A percentile compares a stretch with the other conserved stretches of the same genome.
phyloP scores from a whole-genome alignment of 2,888 invertebrate genomes.

The Hyposoter didymator region DNA sequence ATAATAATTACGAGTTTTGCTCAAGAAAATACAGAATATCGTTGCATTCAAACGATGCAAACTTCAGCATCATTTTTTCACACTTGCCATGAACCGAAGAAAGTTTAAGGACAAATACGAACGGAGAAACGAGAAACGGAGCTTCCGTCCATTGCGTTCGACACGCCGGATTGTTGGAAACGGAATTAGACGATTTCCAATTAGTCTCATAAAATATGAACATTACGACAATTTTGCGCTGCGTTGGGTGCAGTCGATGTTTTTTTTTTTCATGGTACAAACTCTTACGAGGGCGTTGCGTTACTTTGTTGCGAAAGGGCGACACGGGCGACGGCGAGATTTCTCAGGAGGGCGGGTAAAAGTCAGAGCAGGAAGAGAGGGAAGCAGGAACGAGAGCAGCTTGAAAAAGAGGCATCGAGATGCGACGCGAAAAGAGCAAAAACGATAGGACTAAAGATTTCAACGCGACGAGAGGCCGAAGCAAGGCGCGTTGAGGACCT shows the following conservation, averaged over 20 bases:
- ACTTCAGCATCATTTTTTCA: too few relatives aligned
- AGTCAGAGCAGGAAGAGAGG: slow-evolving; percentile 10
- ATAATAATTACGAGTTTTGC: too few relatives aligned
- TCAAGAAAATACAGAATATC: too few relatives aligned
- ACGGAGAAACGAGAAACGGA: not conserved
- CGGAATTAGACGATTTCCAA: slow-evolving; percentile 55
- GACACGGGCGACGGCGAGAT: slow-evolving; percentile 61
- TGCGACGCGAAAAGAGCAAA: slow-evolving; percentile 62
- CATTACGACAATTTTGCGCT: slow-evolving; percentile 35
- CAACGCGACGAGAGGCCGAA: slow-evolving; percentile 49
- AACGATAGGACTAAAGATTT: slow-evolving; percentile 64
- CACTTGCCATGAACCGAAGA: not conserved
- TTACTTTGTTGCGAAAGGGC: slow-evolving; percentile 60
- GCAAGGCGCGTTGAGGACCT: slow-evolving; percentile 47
- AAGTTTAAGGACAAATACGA: not conserved
- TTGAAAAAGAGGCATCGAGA: slow-evolving; percentile 53
- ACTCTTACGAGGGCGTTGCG: not conserved
- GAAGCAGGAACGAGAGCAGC: slow-evolving; percentile 41
- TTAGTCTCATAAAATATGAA: slow-evolving; percentile 58
- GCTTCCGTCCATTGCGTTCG: not conserved
- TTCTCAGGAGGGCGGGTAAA: slow-evolving; percentile 60
- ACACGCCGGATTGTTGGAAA: not conserved
- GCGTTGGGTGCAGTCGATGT: slow-evolving; percentile 3
- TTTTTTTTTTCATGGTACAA: slow-evolving; percentile 20
- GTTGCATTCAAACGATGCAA: too few relatives aligned